These are phyloP conservation scores for Galerucella nymphaeae DNA, from an alignment of 2,888 invertebrate species.

Conservation along the genomic window DNA sequence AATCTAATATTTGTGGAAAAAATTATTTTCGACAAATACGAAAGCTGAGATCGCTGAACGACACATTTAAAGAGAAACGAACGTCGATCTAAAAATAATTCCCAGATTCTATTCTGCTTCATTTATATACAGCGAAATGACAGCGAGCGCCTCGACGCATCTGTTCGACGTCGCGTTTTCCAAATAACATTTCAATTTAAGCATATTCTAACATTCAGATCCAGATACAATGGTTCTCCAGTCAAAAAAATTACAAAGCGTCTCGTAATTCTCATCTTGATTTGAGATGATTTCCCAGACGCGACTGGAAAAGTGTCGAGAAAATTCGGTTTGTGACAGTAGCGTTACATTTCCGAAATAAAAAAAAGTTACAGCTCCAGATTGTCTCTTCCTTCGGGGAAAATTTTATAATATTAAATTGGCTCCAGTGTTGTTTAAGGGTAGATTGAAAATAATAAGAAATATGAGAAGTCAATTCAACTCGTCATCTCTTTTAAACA, in stretches of 20 bases:
- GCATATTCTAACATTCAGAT: constrained; percentile 33
- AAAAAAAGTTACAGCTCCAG: not conserved
- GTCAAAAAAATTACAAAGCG: constrained; percentile 27
- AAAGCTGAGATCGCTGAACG: not conserved
- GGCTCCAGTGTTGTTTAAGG: not conserved
- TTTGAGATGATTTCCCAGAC: constrained; percentile 28
- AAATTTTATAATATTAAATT: not conserved
- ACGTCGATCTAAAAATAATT: constrained; percentile 12
- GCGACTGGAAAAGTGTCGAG: constrained; percentile 20
- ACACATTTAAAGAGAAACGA: not conserved
- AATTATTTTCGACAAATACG: no score
- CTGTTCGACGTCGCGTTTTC: constrained; percentile 22
- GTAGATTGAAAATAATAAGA: no score
- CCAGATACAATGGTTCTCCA: constrained; percentile 34
- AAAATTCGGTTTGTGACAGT: constrained; percentile 7
- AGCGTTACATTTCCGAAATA: not conserved
- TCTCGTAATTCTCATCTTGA: constrained; percentile 30
- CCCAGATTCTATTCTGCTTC: constrained; percentile 13
- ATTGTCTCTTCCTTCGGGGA: not conserved
- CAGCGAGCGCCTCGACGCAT: constrained; percentile 19
- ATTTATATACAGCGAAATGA: constrained; percentile 17
- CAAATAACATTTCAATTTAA: constrained; percentile 36
- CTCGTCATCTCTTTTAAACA: no score
- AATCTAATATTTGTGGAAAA: no score
- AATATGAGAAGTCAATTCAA: no score